phyloP scores from a whole-genome alignment of 1,140 invertebrate genomes.

The Bradynema listronoti region DNA sequence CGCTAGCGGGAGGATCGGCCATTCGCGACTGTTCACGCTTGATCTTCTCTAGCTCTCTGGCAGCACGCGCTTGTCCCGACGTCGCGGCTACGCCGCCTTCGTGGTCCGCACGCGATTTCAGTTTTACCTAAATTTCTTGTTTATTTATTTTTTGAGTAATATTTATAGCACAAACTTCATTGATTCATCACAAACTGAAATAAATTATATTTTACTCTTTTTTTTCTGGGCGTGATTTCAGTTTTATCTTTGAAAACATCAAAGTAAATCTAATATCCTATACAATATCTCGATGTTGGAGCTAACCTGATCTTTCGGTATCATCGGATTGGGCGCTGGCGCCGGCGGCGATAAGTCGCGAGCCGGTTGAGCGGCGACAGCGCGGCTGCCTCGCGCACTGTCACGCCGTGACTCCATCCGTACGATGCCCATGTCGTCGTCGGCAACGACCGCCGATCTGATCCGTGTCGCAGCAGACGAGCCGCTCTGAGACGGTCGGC shows the following conservation, averaged over 20 bases:
- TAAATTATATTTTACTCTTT: too few relatives aligned
- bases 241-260: too few relatives aligned
- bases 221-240: too few relatives aligned
- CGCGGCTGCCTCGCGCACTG: conserved; percentile 1
- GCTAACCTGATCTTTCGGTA: conserved; percentile 48
- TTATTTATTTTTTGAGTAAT: too few relatives aligned
- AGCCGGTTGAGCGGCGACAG: conserved; percentile 12
- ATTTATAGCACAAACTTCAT: too few relatives aligned
- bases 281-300: not conserved
- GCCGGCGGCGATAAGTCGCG: conserved; percentile 33
- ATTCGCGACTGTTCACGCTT: conserved; percentile 43
- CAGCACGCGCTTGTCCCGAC: conserved; percentile 50
- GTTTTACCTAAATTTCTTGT: conserved; percentile 10
- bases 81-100: conserved; percentile 29
- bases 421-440: conserved; percentile 58
- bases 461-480: conserved; percentile 17
- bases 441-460: conserved; percentile 21
- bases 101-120: conserved; percentile 14
- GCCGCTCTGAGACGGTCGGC: not conserved
- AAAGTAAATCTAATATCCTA: not conserved
- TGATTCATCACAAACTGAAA: too few relatives aligned
- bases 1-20: conserved; percentile 25
- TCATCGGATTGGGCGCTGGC: conserved; percentile 47
- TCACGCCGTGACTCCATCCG: conserved; percentile 13
- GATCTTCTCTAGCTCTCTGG: conserved; percentile 52